A percentile compares a stretch with the other conserved stretches of the same genome.
Conservation (phyloP, 2,113 vertebrate genomes). For the Ardeotis arabs region DNA sequence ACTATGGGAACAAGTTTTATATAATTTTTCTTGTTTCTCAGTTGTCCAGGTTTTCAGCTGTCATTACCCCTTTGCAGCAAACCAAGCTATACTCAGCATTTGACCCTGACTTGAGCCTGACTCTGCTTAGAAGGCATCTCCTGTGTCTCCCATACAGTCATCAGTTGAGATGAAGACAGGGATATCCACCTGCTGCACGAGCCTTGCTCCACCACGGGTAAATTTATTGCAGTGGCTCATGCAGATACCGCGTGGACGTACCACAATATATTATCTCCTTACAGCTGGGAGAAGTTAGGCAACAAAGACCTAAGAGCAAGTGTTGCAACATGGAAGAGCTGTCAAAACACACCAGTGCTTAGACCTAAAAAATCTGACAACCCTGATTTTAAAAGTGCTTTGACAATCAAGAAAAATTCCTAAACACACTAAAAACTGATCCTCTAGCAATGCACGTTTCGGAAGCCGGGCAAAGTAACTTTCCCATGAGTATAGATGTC, state of each 20-base stretch:
- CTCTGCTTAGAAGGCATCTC: neutral
- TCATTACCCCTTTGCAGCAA: neutral
- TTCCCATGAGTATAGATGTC: slow-evolving; percentile 75
- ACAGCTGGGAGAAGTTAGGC: neutral
- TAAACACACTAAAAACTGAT: neutral
- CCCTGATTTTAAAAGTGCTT: slow-evolving; percentile 59
- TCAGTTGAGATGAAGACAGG: neutral
- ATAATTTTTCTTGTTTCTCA: neutral
- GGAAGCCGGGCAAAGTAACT: slow-evolving; percentile 76
- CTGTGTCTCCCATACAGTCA: neutral
- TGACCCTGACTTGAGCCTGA: neutral
- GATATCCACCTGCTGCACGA: neutral
- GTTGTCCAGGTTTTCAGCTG: neutral
- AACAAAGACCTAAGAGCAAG: neutral
- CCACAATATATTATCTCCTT: neutral
- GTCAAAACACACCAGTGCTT: slow-evolving; percentile 37
- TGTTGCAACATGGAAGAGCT: slow-evolving; percentile 12
- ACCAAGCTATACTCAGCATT: rapidly evolving
- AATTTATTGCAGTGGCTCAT: slow-evolving; percentile 5
- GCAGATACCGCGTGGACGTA: neutral
- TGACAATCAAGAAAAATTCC: neutral
- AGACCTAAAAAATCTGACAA: slow-evolving; percentile 28
- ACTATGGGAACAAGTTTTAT: neutral
- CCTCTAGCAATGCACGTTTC: slow-evolving; percentile 47
- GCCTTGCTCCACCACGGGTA: neutral